Percentiles rank a stretch among this genome's conserved stretches.
Conservation (phyloP, 2,888 invertebrate genomes). For the Campopleginae sp. region DNA sequence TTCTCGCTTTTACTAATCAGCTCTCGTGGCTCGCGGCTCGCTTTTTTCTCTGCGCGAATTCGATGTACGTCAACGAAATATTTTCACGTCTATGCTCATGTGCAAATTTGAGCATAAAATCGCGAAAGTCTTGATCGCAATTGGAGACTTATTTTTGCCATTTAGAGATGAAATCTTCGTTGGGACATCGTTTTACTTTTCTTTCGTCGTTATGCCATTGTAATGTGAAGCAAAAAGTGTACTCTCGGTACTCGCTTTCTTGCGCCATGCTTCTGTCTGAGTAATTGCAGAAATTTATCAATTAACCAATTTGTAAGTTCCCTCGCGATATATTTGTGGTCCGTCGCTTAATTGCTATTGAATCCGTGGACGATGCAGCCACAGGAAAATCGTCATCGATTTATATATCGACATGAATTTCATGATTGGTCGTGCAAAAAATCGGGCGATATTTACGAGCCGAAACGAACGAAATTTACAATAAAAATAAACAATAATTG, state of each 20-base stretch:
- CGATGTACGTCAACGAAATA: conserved; percentile 18
- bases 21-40: conserved; percentile 46
- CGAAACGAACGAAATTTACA: not conserved
- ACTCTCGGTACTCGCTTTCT: conserved; percentile 57
- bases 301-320: conserved; percentile 48
- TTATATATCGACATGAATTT: not conserved
- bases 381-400: not conserved
- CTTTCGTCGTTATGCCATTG: not conserved
- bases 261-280: conserved; percentile 61
- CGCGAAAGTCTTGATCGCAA: not conserved
- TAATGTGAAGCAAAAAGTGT: not conserved
- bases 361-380: not conserved
- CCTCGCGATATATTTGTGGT: not conserved
- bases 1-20: conserved; percentile 49
- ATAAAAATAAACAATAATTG: not conserved
- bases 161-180: no score
- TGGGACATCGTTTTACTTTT: not conserved
- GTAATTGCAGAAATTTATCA: conserved; percentile 41
- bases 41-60: conserved; percentile 21
- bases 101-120: not conserved
- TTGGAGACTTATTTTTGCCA: not conserved
- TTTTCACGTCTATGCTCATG: not conserved
- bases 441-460: not conserved
- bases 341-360: not conserved
- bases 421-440: not conserved